Percentiles rank a stretch among this genome's conserved stretches.
Conservation (phyloP, 2,113 vertebrate species). For the Heptranchias perlo region DNA sequence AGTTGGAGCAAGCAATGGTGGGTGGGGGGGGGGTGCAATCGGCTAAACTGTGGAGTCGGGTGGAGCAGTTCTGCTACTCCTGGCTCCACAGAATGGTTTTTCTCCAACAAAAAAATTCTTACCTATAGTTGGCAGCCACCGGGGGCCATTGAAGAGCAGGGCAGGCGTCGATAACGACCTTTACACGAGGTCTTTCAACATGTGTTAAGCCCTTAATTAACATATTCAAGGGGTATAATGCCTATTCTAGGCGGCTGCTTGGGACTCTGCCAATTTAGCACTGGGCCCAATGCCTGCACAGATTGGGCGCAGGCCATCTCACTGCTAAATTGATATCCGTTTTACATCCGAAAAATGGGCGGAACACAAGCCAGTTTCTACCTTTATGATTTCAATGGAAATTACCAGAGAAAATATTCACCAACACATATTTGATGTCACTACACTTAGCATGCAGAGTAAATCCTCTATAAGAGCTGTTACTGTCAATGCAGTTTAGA, state of each 20-base stretch:
- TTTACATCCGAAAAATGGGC: neutral
- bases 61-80: neutral
- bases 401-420: neutral
- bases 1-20: neutral
- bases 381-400: neutral
- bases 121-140: neutral
- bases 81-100: neutral
- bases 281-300: no score
- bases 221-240: neutral
- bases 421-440: neutral
- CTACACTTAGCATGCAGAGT: neutral
- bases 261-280: no score
- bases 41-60: neutral
- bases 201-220: neutral
- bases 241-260: neutral
- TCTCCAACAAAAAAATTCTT: no score
- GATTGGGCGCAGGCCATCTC: no score
- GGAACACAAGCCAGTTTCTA: neutral
- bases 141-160: neutral
- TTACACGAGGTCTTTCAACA: neutral
- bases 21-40: neutral
- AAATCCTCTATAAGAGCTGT: neutral
- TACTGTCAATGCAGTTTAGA: neutral
- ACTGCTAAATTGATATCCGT: neutral
- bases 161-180: neutral